phyloP scores from a whole-genome alignment of 2,113 vertebrate genomes.

The Platichthys flesus region DNA sequence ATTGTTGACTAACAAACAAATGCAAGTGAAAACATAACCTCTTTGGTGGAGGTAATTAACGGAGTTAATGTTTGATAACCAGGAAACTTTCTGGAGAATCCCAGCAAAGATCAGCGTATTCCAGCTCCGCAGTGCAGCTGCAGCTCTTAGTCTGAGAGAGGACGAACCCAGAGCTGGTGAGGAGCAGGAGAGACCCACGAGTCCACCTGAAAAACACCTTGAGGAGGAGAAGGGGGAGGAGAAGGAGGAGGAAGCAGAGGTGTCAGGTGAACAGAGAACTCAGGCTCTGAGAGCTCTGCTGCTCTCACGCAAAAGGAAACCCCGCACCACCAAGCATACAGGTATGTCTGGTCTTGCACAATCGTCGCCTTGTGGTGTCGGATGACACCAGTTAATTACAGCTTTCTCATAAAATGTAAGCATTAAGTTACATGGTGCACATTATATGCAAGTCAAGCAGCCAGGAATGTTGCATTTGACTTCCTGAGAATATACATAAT shows the following conservation, averaged over 20 bases:
- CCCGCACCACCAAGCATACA: slow-evolving; percentile 3
- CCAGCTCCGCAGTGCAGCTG: slow-evolving; percentile 81
- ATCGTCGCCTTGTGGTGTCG: neutral
- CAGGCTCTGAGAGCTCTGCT: slow-evolving; percentile 79
- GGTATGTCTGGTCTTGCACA: slow-evolving; percentile 50
- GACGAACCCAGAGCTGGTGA: slow-evolving; percentile 38
- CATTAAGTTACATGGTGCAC: slow-evolving; percentile 6
- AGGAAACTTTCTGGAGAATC: slow-evolving; percentile 97
- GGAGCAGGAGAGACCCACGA: slow-evolving; percentile 20
- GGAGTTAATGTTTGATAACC: neutral
- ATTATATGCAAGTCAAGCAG: neutral
- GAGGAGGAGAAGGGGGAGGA: slow-evolving; percentile 29
- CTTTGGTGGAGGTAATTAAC: no score
- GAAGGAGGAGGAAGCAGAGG: slow-evolving; percentile 36
- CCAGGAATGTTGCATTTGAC: neutral
- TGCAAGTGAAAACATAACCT: no score
- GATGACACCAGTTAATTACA: slow-evolving; percentile 28
- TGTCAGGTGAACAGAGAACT: slow-evolving; percentile 66
- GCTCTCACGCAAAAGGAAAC: slow-evolving; percentile 79
- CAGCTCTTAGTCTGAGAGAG: slow-evolving; percentile 73
- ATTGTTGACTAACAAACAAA: no score
- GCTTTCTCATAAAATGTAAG: neutral
- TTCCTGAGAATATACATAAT: neutral
- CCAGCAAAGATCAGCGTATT: slow-evolving; percentile 82
- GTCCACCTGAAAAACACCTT: slow-evolving; percentile 42